A percentile compares a stretch with the other conserved stretches of the same genome.
phyloP scores from a whole-genome alignment of 2,888 invertebrate species.

The Perithous albicinctus region DNA sequence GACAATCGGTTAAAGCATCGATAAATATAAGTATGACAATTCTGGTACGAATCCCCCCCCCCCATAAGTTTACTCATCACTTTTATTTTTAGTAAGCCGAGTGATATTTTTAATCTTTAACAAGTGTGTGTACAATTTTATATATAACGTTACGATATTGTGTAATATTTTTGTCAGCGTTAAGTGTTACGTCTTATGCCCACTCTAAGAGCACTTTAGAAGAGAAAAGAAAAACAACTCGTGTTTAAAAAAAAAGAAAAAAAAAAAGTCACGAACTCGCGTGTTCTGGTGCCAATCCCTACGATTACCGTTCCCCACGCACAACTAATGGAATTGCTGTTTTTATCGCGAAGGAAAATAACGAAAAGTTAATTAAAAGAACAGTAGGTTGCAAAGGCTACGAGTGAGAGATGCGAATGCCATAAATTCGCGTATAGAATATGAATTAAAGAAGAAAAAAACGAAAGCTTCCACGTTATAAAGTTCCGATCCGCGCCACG shows the following conservation, averaged over 20 bases:
- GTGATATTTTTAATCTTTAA: conserved; percentile 58
- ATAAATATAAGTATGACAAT: conserved; percentile 8
- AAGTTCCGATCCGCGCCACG: conserved; percentile 64
- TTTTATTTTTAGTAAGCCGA: conserved; percentile 54
- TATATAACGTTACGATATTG: conserved; percentile 50
- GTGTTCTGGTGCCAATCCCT: conserved; percentile 63
- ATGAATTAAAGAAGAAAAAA: conserved; percentile 21
- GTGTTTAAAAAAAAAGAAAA: conserved; percentile 25
- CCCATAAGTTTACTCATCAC: conserved; percentile 23
- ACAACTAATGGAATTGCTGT: conserved; percentile 59
- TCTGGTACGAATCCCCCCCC: conserved; percentile 1
- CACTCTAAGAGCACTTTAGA: conserved; percentile 29
- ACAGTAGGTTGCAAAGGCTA: conserved; percentile 14
- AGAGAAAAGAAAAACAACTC: conserved; percentile 3
- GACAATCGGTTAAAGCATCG: background rate
- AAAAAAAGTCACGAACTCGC: conserved; percentile 38
- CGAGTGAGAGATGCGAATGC: conserved; percentile 2
- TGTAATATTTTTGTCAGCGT: conserved; percentile 56
- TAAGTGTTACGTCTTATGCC: conserved; percentile 41
- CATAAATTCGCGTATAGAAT: conserved; percentile 43
- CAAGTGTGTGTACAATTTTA: conserved; percentile 53
- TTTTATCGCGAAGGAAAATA: conserved; percentile 34
- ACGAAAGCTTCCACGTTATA: conserved; percentile 63
- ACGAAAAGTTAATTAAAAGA: conserved; percentile 33
- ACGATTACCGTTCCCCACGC: conserved; percentile 51